Conservation (phyloP, 2,113 vertebrate species). For the Corythornis cristatus region DNA sequence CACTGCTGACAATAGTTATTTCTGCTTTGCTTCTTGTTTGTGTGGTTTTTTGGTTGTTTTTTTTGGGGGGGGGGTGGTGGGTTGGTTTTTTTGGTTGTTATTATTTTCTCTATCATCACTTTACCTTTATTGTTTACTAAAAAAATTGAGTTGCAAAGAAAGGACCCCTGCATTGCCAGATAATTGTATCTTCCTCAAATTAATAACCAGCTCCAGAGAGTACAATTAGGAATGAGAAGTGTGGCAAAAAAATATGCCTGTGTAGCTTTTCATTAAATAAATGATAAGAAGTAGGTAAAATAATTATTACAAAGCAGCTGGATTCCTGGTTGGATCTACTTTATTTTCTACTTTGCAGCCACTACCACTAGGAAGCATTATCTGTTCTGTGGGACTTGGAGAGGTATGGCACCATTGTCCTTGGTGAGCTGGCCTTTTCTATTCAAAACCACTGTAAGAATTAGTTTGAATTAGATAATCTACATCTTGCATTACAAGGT, state of each 20-base stretch:
- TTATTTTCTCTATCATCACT: not conserved
- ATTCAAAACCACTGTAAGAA: not conserved
- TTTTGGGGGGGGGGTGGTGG: too few species aligned
- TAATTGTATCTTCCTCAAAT: conserved; percentile 41
- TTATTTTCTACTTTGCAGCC: not conserved
- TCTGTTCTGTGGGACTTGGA: not conserved
- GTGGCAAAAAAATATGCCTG: not conserved
- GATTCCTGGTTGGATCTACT: not conserved
- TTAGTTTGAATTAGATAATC: not conserved
- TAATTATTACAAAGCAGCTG: conserved; percentile 1
- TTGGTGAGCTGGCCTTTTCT: not conserved
- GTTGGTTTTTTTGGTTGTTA: too few species aligned
- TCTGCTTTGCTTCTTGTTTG: not conserved
- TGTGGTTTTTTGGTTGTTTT: not conserved
- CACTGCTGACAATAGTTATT: not conserved
- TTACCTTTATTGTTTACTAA: conserved; percentile 19
- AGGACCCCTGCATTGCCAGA: not conserved
- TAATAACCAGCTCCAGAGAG: conserved; percentile 26
- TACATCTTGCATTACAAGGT: not conserved
- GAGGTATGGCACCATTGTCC: not conserved
- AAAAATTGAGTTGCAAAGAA: conserved; percentile 36
- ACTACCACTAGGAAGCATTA: not conserved
- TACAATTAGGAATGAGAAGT: conserved; percentile 32
- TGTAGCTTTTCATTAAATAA: conserved; percentile 39
- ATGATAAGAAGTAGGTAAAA: not conserved